These are phyloP conservation scores for Leontocebus nigricollis DNA, from an alignment of 2,797 vertebrate genomes.

Conservation along the genomic window DNA sequence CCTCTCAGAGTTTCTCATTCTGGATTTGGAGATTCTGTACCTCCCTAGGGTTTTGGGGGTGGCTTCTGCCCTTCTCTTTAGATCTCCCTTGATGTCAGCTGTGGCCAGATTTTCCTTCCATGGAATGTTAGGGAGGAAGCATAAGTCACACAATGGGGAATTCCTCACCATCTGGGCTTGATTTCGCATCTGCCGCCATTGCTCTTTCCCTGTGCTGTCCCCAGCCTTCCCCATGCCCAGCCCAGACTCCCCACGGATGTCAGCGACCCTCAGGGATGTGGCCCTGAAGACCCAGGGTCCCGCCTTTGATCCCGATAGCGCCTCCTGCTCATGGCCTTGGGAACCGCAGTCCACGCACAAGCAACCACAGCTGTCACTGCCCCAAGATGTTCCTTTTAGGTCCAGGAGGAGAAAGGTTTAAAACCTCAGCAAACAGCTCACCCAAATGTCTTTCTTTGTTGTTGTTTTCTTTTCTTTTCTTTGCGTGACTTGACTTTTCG, in stretches of 20 bases:
- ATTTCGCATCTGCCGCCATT: rapidly evolving
- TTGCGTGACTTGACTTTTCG: not conserved
- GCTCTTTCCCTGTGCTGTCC: not conserved
- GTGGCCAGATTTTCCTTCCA: not conserved
- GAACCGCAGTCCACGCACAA: not conserved
- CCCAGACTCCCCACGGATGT: not conserved
- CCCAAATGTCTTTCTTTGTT: not conserved
- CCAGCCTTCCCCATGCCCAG: not conserved
- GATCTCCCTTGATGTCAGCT: not conserved
- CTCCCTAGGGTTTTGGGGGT: not conserved
- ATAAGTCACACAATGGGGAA: not conserved
- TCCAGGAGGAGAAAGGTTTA: not conserved
- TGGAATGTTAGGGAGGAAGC: not conserved
- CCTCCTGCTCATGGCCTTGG: not conserved
- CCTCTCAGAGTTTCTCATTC: not conserved
- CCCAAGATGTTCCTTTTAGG: not conserved
- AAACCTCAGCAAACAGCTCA: not conserved
- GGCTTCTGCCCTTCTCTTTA: not conserved
- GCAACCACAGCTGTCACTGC: not conserved
- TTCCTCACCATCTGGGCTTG: not conserved
- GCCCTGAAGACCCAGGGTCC: rapidly evolving
- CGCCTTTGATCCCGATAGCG: not conserved
- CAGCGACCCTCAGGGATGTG: too few relatives aligned
- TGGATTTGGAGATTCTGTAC: not conserved
- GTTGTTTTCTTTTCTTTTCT: not conserved